A percentile compares a stretch with the other conserved stretches of the same genome.
Conservation (phyloP, 1,140 invertebrate species). For the Bombyx mandarina region DNA sequence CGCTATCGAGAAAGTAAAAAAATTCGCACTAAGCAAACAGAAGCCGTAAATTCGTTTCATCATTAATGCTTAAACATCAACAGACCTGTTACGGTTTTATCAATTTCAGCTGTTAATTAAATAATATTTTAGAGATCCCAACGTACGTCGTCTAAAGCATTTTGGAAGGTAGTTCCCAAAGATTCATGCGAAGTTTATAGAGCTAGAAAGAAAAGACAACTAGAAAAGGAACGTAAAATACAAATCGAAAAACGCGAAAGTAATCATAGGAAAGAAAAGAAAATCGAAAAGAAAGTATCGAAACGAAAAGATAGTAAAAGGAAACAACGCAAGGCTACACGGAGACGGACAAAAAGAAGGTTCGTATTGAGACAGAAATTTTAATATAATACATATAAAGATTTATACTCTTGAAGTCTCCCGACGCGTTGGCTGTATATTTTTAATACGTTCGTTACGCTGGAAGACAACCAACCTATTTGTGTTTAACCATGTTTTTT, state of each 20-base stretch:
- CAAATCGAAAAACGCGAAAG: not conserved
- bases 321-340: not conserved
- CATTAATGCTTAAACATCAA: too few species aligned
- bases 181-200: slow-evolving; percentile 42
- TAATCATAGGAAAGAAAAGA: not conserved
- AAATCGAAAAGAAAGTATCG: not conserved
- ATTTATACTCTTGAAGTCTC: too few species aligned
- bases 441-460: too few species aligned
- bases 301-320: not conserved
- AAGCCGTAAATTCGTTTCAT: too few species aligned
- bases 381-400: too few species aligned
- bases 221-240: not conserved
- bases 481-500: too few species aligned
- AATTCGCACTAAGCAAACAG: too few species aligned
- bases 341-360: not conserved
- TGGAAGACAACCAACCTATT: too few species aligned
- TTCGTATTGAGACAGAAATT: not conserved
- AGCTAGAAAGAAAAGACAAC: slow-evolving; percentile 4
- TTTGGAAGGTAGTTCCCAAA: slow-evolving; percentile 37
- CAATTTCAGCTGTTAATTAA: not conserved
- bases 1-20: too few species aligned
- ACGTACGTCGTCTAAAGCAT: slow-evolving; percentile 8
- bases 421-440: too few species aligned
- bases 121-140: slow-evolving; percentile 1
- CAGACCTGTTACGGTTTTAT: too few species aligned